Percentiles rank a stretch among this genome's conserved stretches.
Evolutionary conservation across 92 coral and sea anemone species (phyloP).

Genomic region (Epizoanthus scotinus): DNA sequence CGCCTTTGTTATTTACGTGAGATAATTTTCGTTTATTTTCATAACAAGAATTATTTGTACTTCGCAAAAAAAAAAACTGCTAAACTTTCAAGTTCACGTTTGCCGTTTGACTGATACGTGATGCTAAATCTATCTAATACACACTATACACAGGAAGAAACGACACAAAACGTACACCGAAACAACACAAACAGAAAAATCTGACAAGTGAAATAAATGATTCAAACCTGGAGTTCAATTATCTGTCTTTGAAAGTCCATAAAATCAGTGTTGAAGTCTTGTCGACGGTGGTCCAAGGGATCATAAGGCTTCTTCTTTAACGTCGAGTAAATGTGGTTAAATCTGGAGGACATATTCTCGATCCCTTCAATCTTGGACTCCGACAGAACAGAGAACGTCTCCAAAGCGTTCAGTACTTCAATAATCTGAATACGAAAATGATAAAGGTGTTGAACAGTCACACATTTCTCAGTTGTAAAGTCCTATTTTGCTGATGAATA

Average conservation of each 20-base stretch:
- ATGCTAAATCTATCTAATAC: too few species aligned
- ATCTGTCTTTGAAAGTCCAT: conserved; percentile 76
- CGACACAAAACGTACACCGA: too few species aligned
- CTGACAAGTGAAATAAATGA: neutral
- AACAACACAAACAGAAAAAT: neutral
- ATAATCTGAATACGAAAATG: conserved; percentile 57
- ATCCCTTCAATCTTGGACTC: conserved; percentile 92
- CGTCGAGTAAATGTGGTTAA: conserved; percentile 76
- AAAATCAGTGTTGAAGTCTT: conserved; percentile 77
- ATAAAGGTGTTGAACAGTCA: too few species aligned
- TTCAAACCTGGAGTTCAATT: conserved; percentile 69
- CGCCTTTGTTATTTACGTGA: too few species aligned
- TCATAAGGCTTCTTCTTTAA: conserved; percentile 86
- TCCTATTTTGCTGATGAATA: too few species aligned
- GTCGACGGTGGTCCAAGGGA: conserved; percentile 83
- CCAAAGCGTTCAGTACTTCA: conserved; percentile 82
- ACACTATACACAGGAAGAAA: too few species aligned
- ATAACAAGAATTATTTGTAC: too few species aligned
- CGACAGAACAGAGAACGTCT: conserved; percentile 81
- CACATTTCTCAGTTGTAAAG: too few species aligned
- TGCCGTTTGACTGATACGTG: too few species aligned
- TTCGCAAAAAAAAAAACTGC: too few species aligned
- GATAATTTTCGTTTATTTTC: too few species aligned
- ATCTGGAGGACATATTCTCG: conserved; percentile 73
- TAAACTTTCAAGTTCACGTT: too few species aligned